A percentile compares a stretch with the other conserved stretches of the same genome.
These are phyloP conservation scores for Miichthys miiuy DNA, from an alignment of 2,797 vertebrate genomes.

Conservation along the genomic window DNA sequence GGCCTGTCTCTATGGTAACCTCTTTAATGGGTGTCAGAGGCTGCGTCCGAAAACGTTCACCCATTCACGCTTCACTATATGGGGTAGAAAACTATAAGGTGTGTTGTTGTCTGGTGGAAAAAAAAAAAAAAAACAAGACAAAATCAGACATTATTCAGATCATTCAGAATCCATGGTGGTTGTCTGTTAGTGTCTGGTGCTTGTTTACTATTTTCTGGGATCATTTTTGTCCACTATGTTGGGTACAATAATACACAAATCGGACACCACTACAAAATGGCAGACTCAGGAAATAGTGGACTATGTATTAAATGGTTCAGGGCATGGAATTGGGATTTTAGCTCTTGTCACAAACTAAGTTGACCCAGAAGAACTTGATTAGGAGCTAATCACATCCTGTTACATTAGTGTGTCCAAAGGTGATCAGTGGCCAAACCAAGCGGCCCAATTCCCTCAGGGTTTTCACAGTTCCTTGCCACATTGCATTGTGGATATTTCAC, in stretches of 20 bases:
- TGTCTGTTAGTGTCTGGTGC: constrained; percentile 4
- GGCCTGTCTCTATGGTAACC: constrained; percentile 89
- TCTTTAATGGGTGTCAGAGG: constrained; percentile 82
- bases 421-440: constrained; percentile 35
- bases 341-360: constrained; percentile 18
- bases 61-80: constrained; percentile 43
- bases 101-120: constrained; percentile 35
- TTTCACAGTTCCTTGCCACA: constrained; percentile 14
- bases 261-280: constrained; percentile 52
- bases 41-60: constrained; percentile 71
- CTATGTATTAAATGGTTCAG: neutral
- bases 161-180: neutral
- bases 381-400: constrained; percentile 52
- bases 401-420: constrained; percentile 22
- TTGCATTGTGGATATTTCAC: constrained; percentile 7
- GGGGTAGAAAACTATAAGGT: constrained; percentile 45
- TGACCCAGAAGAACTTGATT: constrained; percentile 50
- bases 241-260: constrained; percentile 13
- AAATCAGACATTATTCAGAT: constrained; percentile 8
- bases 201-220: constrained; percentile 13
- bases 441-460: neutral
- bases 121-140: neutral
- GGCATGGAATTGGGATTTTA: constrained; percentile 12
- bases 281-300: constrained; percentile 37
- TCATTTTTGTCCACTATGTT: constrained; percentile 17